Evolutionary conservation across 2,888 invertebrate species (phyloP).

Genomic region (Euspilapteryx auroguttella): DNA sequence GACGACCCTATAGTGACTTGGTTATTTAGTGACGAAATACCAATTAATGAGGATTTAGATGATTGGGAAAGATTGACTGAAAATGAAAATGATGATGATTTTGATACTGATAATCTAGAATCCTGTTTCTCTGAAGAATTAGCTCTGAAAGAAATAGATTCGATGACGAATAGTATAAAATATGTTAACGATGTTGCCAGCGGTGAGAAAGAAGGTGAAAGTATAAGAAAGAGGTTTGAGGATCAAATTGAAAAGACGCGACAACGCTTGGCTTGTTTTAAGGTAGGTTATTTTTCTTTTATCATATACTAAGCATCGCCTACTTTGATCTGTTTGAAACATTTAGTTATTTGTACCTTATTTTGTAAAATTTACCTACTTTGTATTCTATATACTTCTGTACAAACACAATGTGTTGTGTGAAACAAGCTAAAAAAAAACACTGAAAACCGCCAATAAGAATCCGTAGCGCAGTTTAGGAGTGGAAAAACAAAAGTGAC

Average conservation of each 20-base stretch:
- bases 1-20: constrained; percentile 33
- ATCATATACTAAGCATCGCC: too few relatives aligned
- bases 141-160: constrained; percentile 31
- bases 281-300: constrained; percentile 21
- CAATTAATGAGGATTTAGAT: constrained; percentile 13
- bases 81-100: constrained; percentile 6
- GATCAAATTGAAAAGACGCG: constrained; percentile 20
- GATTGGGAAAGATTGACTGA: constrained; percentile 22
- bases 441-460: too few relatives aligned
- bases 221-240: constrained; percentile 25
- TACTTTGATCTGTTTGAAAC: too few relatives aligned
- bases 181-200: constrained; percentile 27
- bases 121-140: constrained; percentile 39
- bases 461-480: too few relatives aligned
- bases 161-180: constrained; percentile 28
- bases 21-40: constrained; percentile 21
- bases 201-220: constrained; percentile 18
- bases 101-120: constrained; percentile 17
- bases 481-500: too few relatives aligned
- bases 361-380: too few relatives aligned
- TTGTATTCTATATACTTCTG: too few relatives aligned
- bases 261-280: constrained; percentile 28
- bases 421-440: too few relatives aligned
- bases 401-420: too few relatives aligned
- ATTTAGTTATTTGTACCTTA: too few relatives aligned